These are phyloP conservation scores for Drosophila arawakana DNA, from an alignment of 1,140 invertebrate species.

Conservation along the genomic window DNA sequence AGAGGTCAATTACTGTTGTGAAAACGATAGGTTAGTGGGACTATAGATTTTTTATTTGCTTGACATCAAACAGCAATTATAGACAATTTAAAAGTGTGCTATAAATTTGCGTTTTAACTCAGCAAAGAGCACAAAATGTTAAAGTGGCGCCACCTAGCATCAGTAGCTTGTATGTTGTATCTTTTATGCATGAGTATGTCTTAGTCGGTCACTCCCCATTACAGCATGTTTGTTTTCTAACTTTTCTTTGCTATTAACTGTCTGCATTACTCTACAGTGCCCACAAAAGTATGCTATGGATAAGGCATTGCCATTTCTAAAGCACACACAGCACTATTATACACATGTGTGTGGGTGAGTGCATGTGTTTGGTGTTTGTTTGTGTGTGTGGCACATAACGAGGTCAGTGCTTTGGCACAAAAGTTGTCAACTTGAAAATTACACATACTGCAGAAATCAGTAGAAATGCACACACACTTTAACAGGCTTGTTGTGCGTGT, in stretches of 20 bases:
- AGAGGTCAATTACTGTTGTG: too few species aligned
- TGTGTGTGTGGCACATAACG: slow-evolving; percentile 51
- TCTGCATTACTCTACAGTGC: slow-evolving; percentile 27
- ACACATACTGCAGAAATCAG: slow-evolving; percentile 73
- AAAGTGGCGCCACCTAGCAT: too few species aligned
- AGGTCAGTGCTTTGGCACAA: slow-evolving; percentile 77
- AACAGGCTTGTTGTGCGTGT: slow-evolving; percentile 13
- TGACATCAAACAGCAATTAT: too few species aligned
- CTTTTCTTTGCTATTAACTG: slow-evolving; percentile 13
- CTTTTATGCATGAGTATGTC: neutral
- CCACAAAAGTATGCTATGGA: slow-evolving; percentile 50
- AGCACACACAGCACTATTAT: slow-evolving; percentile 20
- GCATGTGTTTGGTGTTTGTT: slow-evolving; percentile 14
- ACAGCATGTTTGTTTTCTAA: neutral
- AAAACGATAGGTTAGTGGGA: too few species aligned
- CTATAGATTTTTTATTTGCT: too few species aligned
- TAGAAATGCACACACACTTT: slow-evolving; percentile 22
- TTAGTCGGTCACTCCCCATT: neutral
- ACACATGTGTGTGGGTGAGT: slow-evolving; percentile 8
- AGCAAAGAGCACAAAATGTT: too few species aligned
- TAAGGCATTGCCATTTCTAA: slow-evolving; percentile 52
- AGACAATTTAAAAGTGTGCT: too few species aligned
- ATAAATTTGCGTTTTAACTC: too few species aligned
- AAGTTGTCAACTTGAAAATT: slow-evolving; percentile 83
- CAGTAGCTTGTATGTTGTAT: too few species aligned